Base-by-base conservation (phyloP, 2,797 vertebrate genomes). In the Cichlasoma orientale region DNA sequence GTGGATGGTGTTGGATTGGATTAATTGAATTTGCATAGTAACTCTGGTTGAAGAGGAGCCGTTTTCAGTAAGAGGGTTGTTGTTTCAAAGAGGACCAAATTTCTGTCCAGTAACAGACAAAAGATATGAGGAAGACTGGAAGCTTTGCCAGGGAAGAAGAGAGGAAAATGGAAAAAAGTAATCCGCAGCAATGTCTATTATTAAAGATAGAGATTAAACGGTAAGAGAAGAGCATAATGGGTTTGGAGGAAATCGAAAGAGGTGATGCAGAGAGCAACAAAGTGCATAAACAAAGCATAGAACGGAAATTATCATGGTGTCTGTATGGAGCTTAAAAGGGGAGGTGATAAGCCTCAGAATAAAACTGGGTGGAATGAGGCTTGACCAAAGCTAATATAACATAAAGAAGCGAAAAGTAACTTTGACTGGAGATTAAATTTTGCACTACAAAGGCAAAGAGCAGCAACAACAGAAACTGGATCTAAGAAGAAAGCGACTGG, bases 301-400 rank as follows among this genome's bases (percentile, higher is more conserved):
- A 68, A 79, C n/a, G 1, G 2, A 72, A 74, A 74, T 50, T 76
- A 71, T 68, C 57, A 75, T 31, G 31, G 78, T 36, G 33, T 80
- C 27, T 33, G 5, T 61, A 14, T 56, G 71, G 50, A 72, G 74
- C 38, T 77, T 61, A 21, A 70, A 56, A 63, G 72, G 38, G 19
- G 2, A 57, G 33, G 7, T 38, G 77, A 76, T 83, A 68, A 84
- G 63, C 55, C 59, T 19, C 5, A 76, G 36, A 86, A 78, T 69
- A 61, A 74, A 85, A 69, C 23, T 18, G 19, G 55, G 70, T 14
- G 53, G 81, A 75, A 83, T 77, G 50, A 86, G 73, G 74, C 56
- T 73, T 73, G 56, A 80, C 72, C 73, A 80, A 36, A 74, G 59
- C 59, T 63, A 76, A 79, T 11, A 58, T 72, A 56, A 86, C 71